phyloP scores from a whole-genome alignment of 2,888 invertebrate species.

The Amphipyra tragopoginis region DNA sequence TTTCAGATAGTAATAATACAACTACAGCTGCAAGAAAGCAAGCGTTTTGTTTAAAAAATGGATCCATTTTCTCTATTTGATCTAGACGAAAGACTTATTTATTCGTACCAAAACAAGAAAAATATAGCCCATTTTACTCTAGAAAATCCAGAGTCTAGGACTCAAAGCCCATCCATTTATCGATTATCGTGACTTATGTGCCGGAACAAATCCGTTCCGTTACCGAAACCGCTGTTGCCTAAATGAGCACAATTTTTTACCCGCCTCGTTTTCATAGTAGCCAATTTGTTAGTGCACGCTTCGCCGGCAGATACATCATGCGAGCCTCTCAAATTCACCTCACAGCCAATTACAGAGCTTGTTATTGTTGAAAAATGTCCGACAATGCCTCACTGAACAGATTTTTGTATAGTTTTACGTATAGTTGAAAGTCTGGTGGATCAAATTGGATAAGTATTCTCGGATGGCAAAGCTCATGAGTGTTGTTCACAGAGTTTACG shows the following conservation, averaged over 20 bases:
- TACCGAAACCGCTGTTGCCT: slow-evolving; percentile 45
- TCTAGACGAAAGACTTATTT: slow-evolving; percentile 21
- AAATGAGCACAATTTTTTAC: slow-evolving; percentile 64
- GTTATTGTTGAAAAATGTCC: slow-evolving; percentile 82
- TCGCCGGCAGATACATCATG: slow-evolving; percentile 65
- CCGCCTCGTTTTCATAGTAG: slow-evolving; percentile 53
- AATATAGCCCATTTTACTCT: slow-evolving; percentile 26
- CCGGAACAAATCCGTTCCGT: slow-evolving; percentile 59
- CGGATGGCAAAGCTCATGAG: background rate
- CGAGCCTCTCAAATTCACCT: slow-evolving; percentile 78
- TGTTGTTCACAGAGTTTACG: background rate
- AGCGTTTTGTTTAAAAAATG: too few species aligned
- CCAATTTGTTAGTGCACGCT: slow-evolving; percentile 63
- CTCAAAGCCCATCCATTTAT: slow-evolving; percentile 48
- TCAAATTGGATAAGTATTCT: slow-evolving; percentile 20
- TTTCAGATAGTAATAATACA: too few species aligned
- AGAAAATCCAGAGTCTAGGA: slow-evolving; percentile 43
- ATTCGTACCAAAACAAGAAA: slow-evolving; percentile 11
- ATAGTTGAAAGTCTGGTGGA: slow-evolving; percentile 10
- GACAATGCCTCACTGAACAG: slow-evolving; percentile 63
- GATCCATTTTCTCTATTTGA: slow-evolving; percentile 1
- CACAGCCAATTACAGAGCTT: slow-evolving; percentile 80
- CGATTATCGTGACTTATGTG: slow-evolving; percentile 59
- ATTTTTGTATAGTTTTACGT: slow-evolving; percentile 54
- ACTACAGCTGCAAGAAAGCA: too few species aligned